Percentiles rank a stretch among this genome's conserved stretches.
phyloP scores from a whole-genome alignment of 2,113 vertebrate genomes.

The Tamias sibiricus region DNA sequence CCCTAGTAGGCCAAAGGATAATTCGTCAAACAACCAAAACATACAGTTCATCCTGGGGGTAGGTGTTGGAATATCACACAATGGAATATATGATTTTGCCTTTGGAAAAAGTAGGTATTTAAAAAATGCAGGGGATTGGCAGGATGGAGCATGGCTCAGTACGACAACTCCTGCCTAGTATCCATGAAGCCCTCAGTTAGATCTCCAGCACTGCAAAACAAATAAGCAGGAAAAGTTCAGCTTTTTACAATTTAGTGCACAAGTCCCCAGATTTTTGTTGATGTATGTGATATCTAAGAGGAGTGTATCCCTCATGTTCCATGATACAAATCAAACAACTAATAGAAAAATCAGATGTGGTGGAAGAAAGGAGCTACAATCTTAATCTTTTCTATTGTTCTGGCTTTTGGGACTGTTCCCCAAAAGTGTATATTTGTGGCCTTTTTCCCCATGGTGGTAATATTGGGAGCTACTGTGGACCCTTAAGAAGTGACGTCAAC shows the following conservation, averaged over 20 bases:
- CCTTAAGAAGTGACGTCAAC: not conserved
- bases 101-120: not conserved
- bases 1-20: not conserved
- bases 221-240: no score
- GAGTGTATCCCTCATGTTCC: not conserved
- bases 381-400: not conserved
- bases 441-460: no score
- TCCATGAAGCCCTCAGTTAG: not conserved
- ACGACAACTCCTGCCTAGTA: not conserved
- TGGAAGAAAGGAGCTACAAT: not conserved
- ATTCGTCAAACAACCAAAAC: not conserved
- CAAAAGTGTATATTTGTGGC: not conserved
- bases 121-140: not conserved
- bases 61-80: not conserved
- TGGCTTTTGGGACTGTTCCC: no score
- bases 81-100: not conserved
- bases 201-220: not conserved
- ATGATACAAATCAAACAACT: not conserved
- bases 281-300: no score
- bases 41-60: not conserved
- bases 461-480: not conserved
- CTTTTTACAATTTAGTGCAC: no score
- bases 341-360: not conserved
- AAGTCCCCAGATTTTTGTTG: not conserved
- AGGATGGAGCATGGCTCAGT: not conserved